Conservation (phyloP, 2,888 invertebrate genomes). For the Acanthopleura granulata region DNA sequence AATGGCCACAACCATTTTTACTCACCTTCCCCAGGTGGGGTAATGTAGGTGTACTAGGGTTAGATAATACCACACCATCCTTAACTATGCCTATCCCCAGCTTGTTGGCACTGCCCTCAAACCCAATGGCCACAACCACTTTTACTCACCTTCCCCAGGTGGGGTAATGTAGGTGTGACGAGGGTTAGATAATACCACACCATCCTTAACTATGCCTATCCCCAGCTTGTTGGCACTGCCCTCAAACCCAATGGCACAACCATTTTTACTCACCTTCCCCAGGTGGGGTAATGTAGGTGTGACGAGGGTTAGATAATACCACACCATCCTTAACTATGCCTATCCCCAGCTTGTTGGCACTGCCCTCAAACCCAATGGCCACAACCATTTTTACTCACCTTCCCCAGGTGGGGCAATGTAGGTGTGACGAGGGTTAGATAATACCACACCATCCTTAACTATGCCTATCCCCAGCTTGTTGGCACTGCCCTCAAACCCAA, state of each 20-base stretch:
- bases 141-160: slow-evolving; percentile 87
- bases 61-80: slow-evolving; percentile 92
- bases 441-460: too few relatives aligned
- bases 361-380: too few relatives aligned
- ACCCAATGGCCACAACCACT: slow-evolving; percentile 94
- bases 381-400: too few relatives aligned
- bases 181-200: slow-evolving; percentile 92
- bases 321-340: too few relatives aligned
- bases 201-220: slow-evolving; percentile 88
- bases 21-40: slow-evolving; percentile 95
- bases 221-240: slow-evolving; percentile 94
- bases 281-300: too few relatives aligned
- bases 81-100: slow-evolving; percentile 81
- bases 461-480: too few relatives aligned
- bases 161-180: slow-evolving; percentile 96
- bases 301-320: too few relatives aligned
- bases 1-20: slow-evolving; percentile 86
- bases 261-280: background rate
- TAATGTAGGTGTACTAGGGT: slow-evolving; percentile 95
- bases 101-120: slow-evolving; percentile 99
- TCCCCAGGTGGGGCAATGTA: too few relatives aligned
- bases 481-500: too few relatives aligned
- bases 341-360: too few relatives aligned
- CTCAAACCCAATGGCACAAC: slow-evolving; percentile 89
- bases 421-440: too few relatives aligned